Evolutionary conservation across 1,140 invertebrate genomes (phyloP).

Genomic region (Lycorma delicatula): DNA sequence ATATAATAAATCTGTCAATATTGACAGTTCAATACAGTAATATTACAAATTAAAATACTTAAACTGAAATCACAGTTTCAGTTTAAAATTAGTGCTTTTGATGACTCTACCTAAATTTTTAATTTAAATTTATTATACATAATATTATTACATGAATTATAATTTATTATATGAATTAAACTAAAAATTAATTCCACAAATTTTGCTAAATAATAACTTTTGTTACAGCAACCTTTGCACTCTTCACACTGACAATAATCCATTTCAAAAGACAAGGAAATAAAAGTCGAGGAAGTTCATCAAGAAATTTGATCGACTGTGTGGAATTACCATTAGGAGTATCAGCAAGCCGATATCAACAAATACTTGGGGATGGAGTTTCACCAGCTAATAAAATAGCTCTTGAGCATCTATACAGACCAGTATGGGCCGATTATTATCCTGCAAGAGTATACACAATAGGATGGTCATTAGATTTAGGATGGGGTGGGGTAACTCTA

Average conservation of each 20-base stretch:
- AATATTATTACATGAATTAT: no score
- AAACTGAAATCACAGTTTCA: no score
- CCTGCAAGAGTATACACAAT: conserved; percentile 62
- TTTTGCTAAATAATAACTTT: no score
- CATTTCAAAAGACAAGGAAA: conserved; percentile 75
- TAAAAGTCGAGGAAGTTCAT: no score
- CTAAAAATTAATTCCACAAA: no score
- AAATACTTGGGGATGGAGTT: background rate
- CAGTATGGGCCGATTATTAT: conserved; percentile 37
- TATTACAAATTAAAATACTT: no score
- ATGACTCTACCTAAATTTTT: no score
- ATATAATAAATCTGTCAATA: no score
- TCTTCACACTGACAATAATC: conserved; percentile 83
- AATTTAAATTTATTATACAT: no score
- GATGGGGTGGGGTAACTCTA: conserved; percentile 70
- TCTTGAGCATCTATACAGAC: background rate
- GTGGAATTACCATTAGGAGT: conserved; percentile 18
- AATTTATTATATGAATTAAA: no score
- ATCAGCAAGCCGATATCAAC: conserved; percentile 36
- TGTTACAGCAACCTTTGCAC: conserved; percentile 70
- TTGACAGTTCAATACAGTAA: no score
- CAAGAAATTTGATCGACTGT: conserved; percentile 9
- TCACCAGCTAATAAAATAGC: conserved; percentile 12
- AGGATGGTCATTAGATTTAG: conserved; percentile 73
- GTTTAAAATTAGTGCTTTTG: no score